A percentile compares a stretch with the other conserved stretches of the same genome.
phyloP scores from a whole-genome alignment of 2,888 invertebrate genomes.

The Phrixothrix hirtus region DNA sequence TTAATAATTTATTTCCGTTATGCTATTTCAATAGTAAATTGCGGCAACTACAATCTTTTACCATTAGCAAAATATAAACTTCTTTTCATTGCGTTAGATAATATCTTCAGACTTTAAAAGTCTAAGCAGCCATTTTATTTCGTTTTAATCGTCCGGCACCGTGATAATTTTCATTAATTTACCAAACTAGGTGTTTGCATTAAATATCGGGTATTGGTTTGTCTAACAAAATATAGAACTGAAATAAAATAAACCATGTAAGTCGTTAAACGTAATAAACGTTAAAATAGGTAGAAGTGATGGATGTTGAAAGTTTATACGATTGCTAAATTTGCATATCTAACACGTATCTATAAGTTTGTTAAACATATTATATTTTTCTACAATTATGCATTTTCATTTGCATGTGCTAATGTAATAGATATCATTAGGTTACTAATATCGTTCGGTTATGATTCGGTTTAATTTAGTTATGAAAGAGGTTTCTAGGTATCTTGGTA shows the following conservation, averaged over 20 bases:
- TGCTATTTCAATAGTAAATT: constrained; percentile 3
- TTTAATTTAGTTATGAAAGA: too few relatives aligned
- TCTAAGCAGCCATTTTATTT: neutral
- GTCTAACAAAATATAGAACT: too few relatives aligned
- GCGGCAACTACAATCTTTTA: neutral
- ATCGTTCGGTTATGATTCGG: too few relatives aligned
- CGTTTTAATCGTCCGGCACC: neutral
- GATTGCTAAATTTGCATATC: constrained; percentile 14
- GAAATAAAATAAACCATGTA: too few relatives aligned
- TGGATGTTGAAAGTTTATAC: too few relatives aligned
- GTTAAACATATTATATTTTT: neutral
- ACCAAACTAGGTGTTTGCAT: too few relatives aligned
- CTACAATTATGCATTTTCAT: neutral
- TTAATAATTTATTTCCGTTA: constrained; percentile 5
- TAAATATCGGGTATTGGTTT: too few relatives aligned
- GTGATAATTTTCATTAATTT: too few relatives aligned
- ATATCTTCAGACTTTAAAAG: neutral
- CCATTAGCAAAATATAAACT: neutral
- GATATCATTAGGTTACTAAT: too few relatives aligned
- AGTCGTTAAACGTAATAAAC: neutral
- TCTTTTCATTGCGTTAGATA: neutral
- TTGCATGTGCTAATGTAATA: too few relatives aligned
- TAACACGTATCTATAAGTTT: constrained; percentile 6
- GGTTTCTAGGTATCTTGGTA: too few relatives aligned
- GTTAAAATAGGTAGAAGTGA: neutral